Evolutionary conservation across 2,113 vertebrate species (phyloP), one percentile per base, ranked within the genome.

Genomic region (Pseudopipra pipra): DNA sequence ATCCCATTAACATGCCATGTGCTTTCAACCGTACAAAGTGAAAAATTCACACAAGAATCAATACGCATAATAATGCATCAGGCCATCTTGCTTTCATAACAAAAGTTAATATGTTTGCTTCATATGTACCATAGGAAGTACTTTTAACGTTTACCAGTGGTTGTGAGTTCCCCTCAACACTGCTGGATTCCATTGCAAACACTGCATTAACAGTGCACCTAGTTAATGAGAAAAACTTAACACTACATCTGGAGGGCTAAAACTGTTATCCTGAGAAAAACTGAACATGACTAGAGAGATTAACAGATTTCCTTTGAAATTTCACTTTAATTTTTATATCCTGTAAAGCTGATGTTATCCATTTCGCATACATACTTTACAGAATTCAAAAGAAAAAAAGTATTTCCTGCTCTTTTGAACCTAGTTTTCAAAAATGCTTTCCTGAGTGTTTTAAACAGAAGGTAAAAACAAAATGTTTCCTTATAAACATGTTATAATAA

Each of bases 11-110:
- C 39, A 7, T 30, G 20, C 12, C 13, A 22, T 18, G 24, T 63
- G 73, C 68, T 67, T 62, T 67, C 65, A 66, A 62, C 52, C 0
- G 0, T 46, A n/a, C 0, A 0, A 56, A 87, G 43, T 0, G 17
- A 74, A 46, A 67, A 37, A 33, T 46, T 83, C 23, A 72, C 56
- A 56, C 2, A 20, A 33, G 39, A 75, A 92, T 75, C 92, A 71
- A 91, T 89, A 77, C 2, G 5, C 16, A 22, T 3, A 46, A 44
- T 37, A 85, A 75, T 4, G 17, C 28, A 43, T 67, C 67, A 90
- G 39, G 61, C 28, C 43, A 67, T 33, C 51, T 43, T n/a, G 55
- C 61, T 92, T 79, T 63, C 39, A 17, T 71, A 65, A 93, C 61
- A 91, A 52, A 89, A 87, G 28, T 41, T 35, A 63, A 92, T 72